Evolutionary conservation across 1,140 invertebrate species (phyloP).

Genomic region (Drosophila repleta): DNA sequence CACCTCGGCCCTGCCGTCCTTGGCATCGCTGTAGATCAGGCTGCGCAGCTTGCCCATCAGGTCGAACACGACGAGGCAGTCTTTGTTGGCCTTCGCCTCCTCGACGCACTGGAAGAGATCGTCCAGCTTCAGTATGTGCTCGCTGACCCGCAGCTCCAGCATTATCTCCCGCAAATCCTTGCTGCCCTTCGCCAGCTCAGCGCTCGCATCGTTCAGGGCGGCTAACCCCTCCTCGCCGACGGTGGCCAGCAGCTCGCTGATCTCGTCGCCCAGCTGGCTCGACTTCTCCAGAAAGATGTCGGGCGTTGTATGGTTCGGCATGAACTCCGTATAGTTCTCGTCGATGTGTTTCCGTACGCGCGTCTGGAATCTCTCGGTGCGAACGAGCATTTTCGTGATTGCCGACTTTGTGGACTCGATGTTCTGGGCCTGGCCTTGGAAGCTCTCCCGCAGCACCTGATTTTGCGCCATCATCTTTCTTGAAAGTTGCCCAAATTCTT

Average conservation of each 20-base stretch:
- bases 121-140: constrained; percentile 73
- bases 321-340: constrained; percentile 75
- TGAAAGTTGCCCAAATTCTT: background rate
- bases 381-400: constrained; percentile 66
- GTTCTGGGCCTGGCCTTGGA: constrained; percentile 21
- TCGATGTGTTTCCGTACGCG: constrained; percentile 72
- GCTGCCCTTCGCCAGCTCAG: constrained; percentile 51
- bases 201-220: constrained; percentile 53
- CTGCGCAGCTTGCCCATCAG: constrained; percentile 61
- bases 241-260: constrained; percentile 58
- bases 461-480: constrained; percentile 11
- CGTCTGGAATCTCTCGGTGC: constrained; percentile 67
- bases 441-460: constrained; percentile 33
- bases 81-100: constrained; percentile 69
- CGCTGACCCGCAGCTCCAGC: constrained; percentile 62
- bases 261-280: constrained; percentile 52
- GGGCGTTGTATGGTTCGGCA: constrained; percentile 71
- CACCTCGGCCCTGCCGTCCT: constrained; percentile 13
- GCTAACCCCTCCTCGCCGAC: constrained; percentile 55
- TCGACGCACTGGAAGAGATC: constrained; percentile 76
- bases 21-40: constrained; percentile 58
- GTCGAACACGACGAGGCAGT: constrained; percentile 64
- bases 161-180: constrained; percentile 63
- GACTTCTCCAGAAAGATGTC: constrained; percentile 72
- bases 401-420: constrained; percentile 64